These are phyloP conservation scores for Andrena dorsata DNA, from an alignment of 2,888 invertebrate genomes.

Conservation along the genomic window DNA sequence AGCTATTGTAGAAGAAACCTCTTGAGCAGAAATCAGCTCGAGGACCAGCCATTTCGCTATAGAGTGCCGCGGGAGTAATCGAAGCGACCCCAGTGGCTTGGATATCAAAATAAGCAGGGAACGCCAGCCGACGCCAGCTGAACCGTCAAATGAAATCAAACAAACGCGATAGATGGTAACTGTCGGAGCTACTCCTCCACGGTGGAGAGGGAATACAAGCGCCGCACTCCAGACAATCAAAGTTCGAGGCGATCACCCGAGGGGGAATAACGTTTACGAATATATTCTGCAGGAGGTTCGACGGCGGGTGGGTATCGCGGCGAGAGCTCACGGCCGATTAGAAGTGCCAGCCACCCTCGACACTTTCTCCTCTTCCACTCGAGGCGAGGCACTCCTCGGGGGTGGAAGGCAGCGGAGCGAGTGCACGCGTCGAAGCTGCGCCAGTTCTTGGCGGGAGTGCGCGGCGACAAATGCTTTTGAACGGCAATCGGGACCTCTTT, in stretches of 20 bases:
- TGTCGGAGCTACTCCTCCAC: slow-evolving; percentile 4
- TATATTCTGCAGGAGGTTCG: slow-evolving; percentile 20
- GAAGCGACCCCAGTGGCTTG: not conserved
- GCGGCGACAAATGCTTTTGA: slow-evolving; percentile 52
- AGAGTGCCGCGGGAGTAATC: not conserved
- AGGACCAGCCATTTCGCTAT: not conserved
- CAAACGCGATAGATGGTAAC: slow-evolving; percentile 14
- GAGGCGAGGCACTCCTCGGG: slow-evolving; percentile 31
- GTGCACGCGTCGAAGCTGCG: slow-evolving; percentile 37
- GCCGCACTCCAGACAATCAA: slow-evolving; percentile 20
- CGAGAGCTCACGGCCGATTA: slow-evolving; percentile 57
- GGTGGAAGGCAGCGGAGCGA: slow-evolving; percentile 42
- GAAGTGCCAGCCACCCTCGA: slow-evolving; percentile 51
- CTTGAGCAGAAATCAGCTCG: not conserved
- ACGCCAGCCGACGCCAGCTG: not conserved
- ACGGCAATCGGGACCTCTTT: slow-evolving; percentile 56
- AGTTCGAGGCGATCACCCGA: slow-evolving; percentile 43
- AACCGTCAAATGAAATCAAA: slow-evolving; percentile 50
- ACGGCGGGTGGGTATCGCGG: slow-evolving; percentile 13
- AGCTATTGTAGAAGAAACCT: too few relatives aligned
- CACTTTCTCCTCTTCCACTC: slow-evolving; percentile 44
- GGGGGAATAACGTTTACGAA: slow-evolving; percentile 54
- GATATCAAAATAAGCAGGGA: slow-evolving; percentile 7
- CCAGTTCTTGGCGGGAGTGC: slow-evolving; percentile 23
- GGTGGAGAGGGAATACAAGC: slow-evolving; percentile 15